phyloP scores from a whole-genome alignment of 2,113 vertebrate species.

The Petrocephalus microphthalmus region DNA sequence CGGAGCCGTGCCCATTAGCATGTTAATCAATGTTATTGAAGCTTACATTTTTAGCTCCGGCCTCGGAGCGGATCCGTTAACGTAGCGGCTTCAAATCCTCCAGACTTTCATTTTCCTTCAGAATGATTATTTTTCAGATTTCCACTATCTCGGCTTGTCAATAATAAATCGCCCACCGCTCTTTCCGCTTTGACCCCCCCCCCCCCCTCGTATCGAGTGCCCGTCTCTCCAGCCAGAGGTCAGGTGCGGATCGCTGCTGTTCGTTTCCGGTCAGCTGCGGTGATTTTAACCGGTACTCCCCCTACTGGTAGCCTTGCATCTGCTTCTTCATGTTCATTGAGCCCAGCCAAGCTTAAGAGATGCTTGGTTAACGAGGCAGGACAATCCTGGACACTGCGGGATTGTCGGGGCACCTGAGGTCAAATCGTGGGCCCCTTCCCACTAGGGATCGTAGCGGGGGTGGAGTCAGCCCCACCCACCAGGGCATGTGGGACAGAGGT shows the following conservation, averaged over 20 bases:
- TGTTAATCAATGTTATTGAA: constrained; percentile 20
- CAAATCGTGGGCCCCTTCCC: too few species aligned
- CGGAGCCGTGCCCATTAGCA: constrained; percentile 11
- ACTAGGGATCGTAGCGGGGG: neutral
- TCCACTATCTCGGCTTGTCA: neutral
- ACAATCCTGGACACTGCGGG: neutral
- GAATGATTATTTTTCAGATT: neutral
- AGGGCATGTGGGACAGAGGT: neutral
- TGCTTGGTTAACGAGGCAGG: neutral
- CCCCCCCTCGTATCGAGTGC: neutral
- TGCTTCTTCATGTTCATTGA: neutral
- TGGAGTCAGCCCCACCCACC: neutral
- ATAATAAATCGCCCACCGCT: neutral
- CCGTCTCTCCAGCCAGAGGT: neutral
- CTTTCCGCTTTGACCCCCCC: neutral
- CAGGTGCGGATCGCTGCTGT: neutral
- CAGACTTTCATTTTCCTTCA: neutral
- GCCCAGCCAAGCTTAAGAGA: neutral
- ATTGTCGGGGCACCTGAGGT: neutral
- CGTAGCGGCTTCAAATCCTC: neutral
- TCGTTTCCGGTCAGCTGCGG: neutral
- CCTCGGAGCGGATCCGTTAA: neutral
- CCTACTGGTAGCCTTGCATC: neutral
- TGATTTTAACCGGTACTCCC: neutral
- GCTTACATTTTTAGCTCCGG: neutral